Conservation (phyloP, 2,888 invertebrate genomes). For the Latrodectus elegans region DNA sequence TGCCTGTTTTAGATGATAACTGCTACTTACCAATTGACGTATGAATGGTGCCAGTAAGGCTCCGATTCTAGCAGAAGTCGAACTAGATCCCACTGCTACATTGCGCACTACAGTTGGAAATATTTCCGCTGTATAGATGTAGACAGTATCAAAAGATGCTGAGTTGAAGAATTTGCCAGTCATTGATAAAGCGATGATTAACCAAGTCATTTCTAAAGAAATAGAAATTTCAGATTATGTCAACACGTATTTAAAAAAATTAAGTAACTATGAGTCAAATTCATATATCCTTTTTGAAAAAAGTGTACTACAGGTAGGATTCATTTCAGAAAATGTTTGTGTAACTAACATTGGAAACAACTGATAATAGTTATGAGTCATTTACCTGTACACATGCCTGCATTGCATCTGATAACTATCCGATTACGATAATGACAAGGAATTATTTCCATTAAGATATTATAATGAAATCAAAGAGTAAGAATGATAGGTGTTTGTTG, state of each 20-base stretch:
- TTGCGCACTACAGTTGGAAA: slow-evolving; percentile 61
- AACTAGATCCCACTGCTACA: slow-evolving; percentile 57
- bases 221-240: background rate
- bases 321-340: no score
- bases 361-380: background rate
- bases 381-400: background rate
- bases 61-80: slow-evolving; percentile 48
- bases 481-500: background rate
- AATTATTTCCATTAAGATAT: no score
- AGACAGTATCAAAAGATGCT: slow-evolving; percentile 50
- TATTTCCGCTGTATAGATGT: slow-evolving; percentile 61
- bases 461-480: no score
- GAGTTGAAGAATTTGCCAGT: slow-evolving; percentile 62
- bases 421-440: no score
- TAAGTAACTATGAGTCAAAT: background rate
- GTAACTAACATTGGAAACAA: background rate
- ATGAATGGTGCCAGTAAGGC: slow-evolving; percentile 53
- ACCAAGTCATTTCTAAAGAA: slow-evolving; percentile 23
- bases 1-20: no score
- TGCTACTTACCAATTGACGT: slow-evolving; percentile 31
- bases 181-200: slow-evolving; percentile 41
- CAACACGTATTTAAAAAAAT: background rate
- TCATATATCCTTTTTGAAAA: background rate
- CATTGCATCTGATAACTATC: no score
- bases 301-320: background rate